Base-by-base conservation (phyloP, 1,140 invertebrate species). In the Drosophila athabasca region DNA sequence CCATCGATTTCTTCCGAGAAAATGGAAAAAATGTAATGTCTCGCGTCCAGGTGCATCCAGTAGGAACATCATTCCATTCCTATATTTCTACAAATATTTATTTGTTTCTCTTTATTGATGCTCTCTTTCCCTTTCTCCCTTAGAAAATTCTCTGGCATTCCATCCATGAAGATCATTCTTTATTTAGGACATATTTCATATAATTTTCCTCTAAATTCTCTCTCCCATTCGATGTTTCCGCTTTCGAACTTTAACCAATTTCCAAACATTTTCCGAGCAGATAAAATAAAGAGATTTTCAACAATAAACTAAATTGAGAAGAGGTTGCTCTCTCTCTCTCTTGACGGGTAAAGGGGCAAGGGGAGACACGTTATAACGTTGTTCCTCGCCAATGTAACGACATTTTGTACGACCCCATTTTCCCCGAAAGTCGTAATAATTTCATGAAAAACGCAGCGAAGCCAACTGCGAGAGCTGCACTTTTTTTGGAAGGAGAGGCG, bases 341-440 rank as follows among this genome's bases (percentile, higher is more conserved):
- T 62, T 59, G 60, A 65, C 31, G 44, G 51, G 19, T 11, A 26
- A 26, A 26, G 24, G 24, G 24, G 24, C 24, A 26, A 22, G n/a
- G 26, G 31, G 43, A 54, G 49, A 48, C 48, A 39, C 35, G 35
- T 39, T 49, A 60, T 46, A 68, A 54, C 44, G 62, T 61, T 70
- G 62, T 76, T 67, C 61, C 35, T 39, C 64, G 75, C 58, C 60
- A 69, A 72, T 71, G 75, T 87, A 87, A 87, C 78, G 82, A 88
- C 74, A 87, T 85, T 87, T 85, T 73, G 81, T 87, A 87, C 78
- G 78, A 85, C 77, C 79, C 75, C 75, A 87, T 79, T 88, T 82
- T 64, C 66, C 35, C 35, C 35, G 35, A 82, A 88, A 87, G 75
- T 88, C 83, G 82, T 87, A 87, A 87, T 87, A 88, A 88, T 87